phyloP scores from a whole-genome alignment of 1,140 invertebrate species.

The Lethocerus indicus region DNA sequence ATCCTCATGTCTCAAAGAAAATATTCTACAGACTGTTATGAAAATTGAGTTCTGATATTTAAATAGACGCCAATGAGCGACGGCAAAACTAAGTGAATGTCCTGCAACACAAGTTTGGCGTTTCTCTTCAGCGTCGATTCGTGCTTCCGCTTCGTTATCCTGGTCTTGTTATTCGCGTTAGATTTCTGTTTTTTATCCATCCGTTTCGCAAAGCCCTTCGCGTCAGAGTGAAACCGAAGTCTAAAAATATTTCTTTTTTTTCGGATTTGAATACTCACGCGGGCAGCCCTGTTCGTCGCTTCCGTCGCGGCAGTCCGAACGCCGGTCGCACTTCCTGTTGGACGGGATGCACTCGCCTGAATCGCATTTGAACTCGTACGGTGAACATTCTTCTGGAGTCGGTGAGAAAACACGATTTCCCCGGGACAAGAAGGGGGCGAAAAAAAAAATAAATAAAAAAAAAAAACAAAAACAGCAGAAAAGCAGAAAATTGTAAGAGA shows the following conservation, averaged over 20 bases:
- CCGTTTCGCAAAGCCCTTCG: constrained; percentile 16
- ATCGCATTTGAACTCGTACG: constrained; percentile 11
- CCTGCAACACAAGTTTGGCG: neutral
- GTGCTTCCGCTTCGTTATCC: constrained; percentile 36
- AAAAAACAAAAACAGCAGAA: too few species aligned
- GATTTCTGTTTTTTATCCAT: constrained; percentile 22
- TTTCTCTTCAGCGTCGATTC: constrained; percentile 37
- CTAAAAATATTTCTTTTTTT: neutral
- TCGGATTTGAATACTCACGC: constrained; percentile 26
- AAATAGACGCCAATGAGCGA: too few species aligned
- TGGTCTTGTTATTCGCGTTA: constrained; percentile 25
- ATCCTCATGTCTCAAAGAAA: too few species aligned
- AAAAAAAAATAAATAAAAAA: too few species aligned
- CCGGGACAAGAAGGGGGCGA: too few species aligned
- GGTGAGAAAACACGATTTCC: too few species aligned
- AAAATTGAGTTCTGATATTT: too few species aligned
- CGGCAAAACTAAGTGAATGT: neutral
- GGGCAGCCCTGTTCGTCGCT: constrained; percentile 53
- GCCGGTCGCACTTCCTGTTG: constrained; percentile 38
- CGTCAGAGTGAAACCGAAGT: constrained; percentile 1
- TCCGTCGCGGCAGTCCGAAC: constrained; percentile 41
- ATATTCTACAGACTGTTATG: too few species aligned
- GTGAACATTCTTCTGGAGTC: neutral
- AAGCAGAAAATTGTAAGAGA: too few species aligned
- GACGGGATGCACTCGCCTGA: constrained; percentile 37